A percentile compares a stretch with the other conserved stretches of the same genome.
Conservation (phyloP, 53 echinoderm and acorn worm genomes). For the Luidia sarsii region DNA sequence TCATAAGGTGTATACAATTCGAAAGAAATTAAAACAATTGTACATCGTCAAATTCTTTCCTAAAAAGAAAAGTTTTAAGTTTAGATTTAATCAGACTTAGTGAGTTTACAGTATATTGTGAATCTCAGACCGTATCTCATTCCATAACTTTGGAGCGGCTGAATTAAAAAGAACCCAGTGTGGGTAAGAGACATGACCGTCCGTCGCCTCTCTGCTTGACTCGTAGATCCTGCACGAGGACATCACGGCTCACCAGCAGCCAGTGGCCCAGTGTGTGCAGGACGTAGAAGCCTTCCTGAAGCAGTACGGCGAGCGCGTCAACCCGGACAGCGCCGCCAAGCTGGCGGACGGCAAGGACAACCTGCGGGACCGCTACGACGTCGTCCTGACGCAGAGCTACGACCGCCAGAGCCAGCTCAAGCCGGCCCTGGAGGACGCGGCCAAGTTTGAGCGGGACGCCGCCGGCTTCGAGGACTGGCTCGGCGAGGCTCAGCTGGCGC, state of each 20-base stretch:
- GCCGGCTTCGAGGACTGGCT: slow-evolving; percentile 81
- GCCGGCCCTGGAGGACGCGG: slow-evolving; percentile 81
- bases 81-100: no score
- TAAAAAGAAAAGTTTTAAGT: no score
- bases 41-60: no score
- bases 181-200: no score
- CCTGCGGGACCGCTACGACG: slow-evolving; percentile 86
- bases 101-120: no score
- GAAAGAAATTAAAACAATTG: no score
- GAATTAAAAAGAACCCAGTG: no score
- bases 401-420: slow-evolving; percentile 81
- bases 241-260: slow-evolving; percentile 83
- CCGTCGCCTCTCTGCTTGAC: no score
- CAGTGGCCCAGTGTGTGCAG: slow-evolving; percentile 78
- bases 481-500: slow-evolving; percentile 51
- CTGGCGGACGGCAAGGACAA: slow-evolving; percentile 74
- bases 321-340: slow-evolving; percentile 68
- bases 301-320: slow-evolving; percentile 79
- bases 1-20: no score
- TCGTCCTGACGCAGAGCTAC: slow-evolving; percentile 86
- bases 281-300: slow-evolving; percentile 78
- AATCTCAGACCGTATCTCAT: no score
- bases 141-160: no score
- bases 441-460: slow-evolving; percentile 77
- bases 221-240: slow-evolving; percentile 81